Base-by-base conservation (phyloP, 2,888 invertebrate species). In the Agrypnus murinus region DNA sequence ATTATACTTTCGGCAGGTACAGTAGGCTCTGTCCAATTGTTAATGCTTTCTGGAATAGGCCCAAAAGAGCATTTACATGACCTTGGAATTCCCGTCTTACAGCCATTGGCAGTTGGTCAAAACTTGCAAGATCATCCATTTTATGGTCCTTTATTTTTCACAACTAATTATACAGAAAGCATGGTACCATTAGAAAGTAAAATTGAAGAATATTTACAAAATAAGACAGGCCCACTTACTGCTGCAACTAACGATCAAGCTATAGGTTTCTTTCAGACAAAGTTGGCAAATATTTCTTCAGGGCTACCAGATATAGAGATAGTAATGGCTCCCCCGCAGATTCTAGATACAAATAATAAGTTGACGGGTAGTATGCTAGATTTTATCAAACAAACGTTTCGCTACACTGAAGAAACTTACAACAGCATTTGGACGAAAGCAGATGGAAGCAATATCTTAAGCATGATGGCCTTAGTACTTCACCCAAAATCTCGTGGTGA, bases 1-100 rank as follows among this genome's bases (percentile, higher is more conserved):
- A 89, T 95, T 0, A 89, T 96, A 58, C 83, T 95, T 15, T 90
- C 92, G 8, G 94, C 94, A 0, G 95, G 96, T 3, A 86, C 92
- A 0, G 90, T 96, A 31, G 93, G 92, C 72, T 93, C 95, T 0
- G n/a, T n/a, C 81, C n/a, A 85, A 88, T 0, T n/a, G n/a, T n/a
- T n/a, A n/a, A n/a, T n/a, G n/a, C n/a, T n/a, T n/a, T n/a, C n/a
- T n/a, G n/a, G n/a, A n/a, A n/a, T n/a, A n/a, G n/a, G n/a, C n/a
- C n/a, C n/a, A n/a, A n/a, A n/a, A n/a, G n/a, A n/a, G n/a, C 90
- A 93, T 79, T 84, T 93, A 3, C 76, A 82, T 1, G 84, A 89
- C 40, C 79, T 90, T 8, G 87, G 87, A 1, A 92, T 94, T 58
- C 81, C 87, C 0, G 87, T 90, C 3, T 79, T 92, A 40, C 87